Base-by-base conservation (phyloP, 1,140 invertebrate species). In the Temnothorax nylanderi region DNA sequence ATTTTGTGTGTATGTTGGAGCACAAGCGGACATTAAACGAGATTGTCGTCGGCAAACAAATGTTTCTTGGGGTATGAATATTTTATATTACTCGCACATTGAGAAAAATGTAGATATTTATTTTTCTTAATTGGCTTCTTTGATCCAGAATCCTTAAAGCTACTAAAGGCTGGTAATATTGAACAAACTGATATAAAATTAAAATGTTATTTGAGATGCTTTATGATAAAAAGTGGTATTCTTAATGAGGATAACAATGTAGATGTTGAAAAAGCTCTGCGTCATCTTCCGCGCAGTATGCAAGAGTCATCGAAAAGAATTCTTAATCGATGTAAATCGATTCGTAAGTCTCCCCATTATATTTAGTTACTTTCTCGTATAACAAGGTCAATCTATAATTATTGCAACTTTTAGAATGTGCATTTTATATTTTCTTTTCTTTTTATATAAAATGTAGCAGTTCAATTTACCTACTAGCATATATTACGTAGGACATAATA, bases 121-220 rank as follows among this genome's bases (percentile, higher is more conserved):
- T 3, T 5, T 13, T 32, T 58, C 49, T 44, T 32, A 54, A 47
- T 32, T 65, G 37, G 0, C 3, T 54, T 82, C 2, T 34, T 86
- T 54, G 13, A 91, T 92, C 8, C 58, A 94, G 94, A 26, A 18
- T 89, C 92, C 0, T 84, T 94, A 34, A 93, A 88, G 56, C 91
- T 84, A 85, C 41, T 94, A 7, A 93, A 92, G 72, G 69, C 87
- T 0, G 94, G 92, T 0, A 67, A 93, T 58, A 89, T 93, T n/a
- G 88, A 92, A 7, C 87, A 92, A 58, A 82, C 90, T 34, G 92
- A 94, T 76, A 72, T 37, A 1, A 92, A 91, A 84, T 85, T 94
- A 37, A 95, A 95, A 49, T 95, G 94, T 77, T 95, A 95, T 64
- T 44, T 95, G 3, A 87, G 86, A 71, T 95, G 94, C 51, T 92